phyloP scores from a whole-genome alignment of 2,113 vertebrate genomes.

The Ascaphus truei region DNA sequence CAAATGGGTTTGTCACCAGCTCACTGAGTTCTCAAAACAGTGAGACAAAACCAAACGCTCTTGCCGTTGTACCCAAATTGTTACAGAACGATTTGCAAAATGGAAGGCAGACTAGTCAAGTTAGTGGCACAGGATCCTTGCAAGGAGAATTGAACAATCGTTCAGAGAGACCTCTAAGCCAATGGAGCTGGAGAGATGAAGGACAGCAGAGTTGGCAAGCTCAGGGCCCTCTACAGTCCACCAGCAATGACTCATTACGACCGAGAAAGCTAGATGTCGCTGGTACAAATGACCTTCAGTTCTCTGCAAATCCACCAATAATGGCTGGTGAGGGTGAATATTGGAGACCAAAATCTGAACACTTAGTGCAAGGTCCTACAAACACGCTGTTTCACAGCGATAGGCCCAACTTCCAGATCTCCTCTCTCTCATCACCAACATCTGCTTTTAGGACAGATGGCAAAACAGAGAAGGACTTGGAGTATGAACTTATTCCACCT shows the following conservation, averaged over 20 bases:
- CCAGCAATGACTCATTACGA: background rate
- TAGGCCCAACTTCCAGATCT: background rate
- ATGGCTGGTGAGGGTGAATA: background rate
- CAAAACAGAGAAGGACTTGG: conserved; percentile 43
- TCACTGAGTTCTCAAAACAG: conserved; percentile 55
- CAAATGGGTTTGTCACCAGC: conserved; percentile 23
- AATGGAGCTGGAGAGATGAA: background rate
- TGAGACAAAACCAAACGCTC: conserved; percentile 62
- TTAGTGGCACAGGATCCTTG: background rate
- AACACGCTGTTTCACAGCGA: background rate
- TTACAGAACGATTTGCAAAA: background rate
- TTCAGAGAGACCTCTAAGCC: background rate
- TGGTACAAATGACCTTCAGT: background rate
- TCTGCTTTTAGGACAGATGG: conserved; percentile 15
- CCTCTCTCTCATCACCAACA: background rate
- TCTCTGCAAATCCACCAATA: background rate
- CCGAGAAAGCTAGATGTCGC: background rate
- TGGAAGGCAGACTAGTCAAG: background rate
- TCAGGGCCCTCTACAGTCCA: background rate
- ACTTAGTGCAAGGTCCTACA: no score
- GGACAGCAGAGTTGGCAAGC: background rate
- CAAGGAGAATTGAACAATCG: background rate
- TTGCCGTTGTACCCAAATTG: conserved; percentile 58
- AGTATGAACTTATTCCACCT: conserved; percentile 74
- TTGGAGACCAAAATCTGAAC: background rate